phyloP scores from a whole-genome alignment of 2,888 invertebrate genomes.

The Calameuta idolon region DNA sequence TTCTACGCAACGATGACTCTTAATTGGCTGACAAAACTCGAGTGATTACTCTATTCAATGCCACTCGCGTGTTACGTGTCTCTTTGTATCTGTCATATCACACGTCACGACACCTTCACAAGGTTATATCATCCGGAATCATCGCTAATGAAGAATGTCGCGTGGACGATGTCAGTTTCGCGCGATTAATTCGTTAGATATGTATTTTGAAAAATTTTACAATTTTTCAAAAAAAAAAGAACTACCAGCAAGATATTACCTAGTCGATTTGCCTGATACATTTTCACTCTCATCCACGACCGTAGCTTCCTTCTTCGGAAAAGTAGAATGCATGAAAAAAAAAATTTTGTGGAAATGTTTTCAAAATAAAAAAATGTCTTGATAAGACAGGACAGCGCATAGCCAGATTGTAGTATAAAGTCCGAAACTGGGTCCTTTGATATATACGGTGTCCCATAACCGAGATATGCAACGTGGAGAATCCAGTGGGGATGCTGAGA shows the following conservation, averaged over 20 bases:
- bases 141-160: no score
- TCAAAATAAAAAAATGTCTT: not conserved
- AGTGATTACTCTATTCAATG: not conserved
- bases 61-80: not conserved
- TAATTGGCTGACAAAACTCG: constrained; percentile 8
- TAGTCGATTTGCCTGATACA: not conserved
- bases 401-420: not conserved
- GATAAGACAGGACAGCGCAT: not conserved
- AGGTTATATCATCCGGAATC: not conserved
- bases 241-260: not conserved
- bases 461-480: not conserved
- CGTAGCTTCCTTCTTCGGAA: not conserved
- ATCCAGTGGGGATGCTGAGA: not conserved
- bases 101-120: not conserved
- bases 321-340: not conserved
- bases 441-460: not conserved
- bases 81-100: not conserved
- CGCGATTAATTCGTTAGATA: not conserved
- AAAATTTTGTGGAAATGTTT: not conserved
- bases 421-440: not conserved
- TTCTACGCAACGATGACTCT: constrained; percentile 4
- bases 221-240: not conserved
- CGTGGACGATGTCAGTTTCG: not conserved
- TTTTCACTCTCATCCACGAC: not conserved
- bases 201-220: not conserved